A percentile compares a stretch with the other conserved stretches of the same genome.
These are phyloP conservation scores for Schizopygopsis pylzovi DNA, from an alignment of 2,797 vertebrate genomes.

Conservation along the genomic window DNA sequence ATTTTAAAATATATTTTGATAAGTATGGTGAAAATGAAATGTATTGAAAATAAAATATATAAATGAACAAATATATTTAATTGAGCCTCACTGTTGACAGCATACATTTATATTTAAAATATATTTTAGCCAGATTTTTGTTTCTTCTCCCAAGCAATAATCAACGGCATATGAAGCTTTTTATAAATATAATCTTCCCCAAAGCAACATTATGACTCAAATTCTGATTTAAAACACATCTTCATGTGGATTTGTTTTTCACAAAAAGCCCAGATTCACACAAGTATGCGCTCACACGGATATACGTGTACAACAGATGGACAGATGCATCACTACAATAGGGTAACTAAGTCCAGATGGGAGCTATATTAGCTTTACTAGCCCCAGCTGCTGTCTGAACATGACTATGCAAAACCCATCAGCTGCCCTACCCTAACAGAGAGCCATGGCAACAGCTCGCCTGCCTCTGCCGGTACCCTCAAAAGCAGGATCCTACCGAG, in stretches of 20 bases:
- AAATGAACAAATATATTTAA: background rate
- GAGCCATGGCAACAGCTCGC: constrained; percentile 21
- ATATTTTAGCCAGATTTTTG: background rate
- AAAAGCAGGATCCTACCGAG: constrained; percentile 1
- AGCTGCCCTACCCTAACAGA: constrained; percentile 44
- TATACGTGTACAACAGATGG: constrained; percentile 50
- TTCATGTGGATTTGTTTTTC: constrained; percentile 12
- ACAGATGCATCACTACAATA: constrained; percentile 41
- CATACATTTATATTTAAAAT: background rate
- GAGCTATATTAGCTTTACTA: constrained; percentile 50
- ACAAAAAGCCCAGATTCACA: constrained; percentile 11
- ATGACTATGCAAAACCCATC: constrained; percentile 51
- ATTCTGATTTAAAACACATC: background rate
- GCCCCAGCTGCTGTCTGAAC: constrained; percentile 59
- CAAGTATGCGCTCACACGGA: constrained; percentile 15
- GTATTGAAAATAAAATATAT: no score
- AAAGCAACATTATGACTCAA: background rate
- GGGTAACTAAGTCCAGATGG: constrained; percentile 61
- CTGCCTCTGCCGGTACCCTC: constrained; percentile 2
- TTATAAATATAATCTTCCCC: background rate
- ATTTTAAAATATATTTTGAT: no score
- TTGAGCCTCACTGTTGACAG: background rate
- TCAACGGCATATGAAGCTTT: background rate
- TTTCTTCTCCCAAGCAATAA: background rate
- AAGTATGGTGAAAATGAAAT: no score